Percentiles rank a stretch among this genome's conserved stretches.
Conservation (phyloP, 2,113 vertebrate genomes). For the Hylia prasina region DNA sequence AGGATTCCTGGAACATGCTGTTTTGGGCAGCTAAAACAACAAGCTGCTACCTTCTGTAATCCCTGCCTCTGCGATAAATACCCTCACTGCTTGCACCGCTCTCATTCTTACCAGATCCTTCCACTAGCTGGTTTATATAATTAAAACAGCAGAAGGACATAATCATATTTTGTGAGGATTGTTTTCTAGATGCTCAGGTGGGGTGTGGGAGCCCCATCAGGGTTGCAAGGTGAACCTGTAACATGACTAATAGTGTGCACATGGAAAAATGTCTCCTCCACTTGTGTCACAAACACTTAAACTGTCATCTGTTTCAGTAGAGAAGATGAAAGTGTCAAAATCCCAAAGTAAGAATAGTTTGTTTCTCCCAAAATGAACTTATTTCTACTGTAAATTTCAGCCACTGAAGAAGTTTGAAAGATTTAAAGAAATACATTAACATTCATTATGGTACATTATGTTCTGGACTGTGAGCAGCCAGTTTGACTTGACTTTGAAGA, state of each 20-base stretch:
- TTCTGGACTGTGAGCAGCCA: background rate
- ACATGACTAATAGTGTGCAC: background rate
- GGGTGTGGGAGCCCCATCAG: background rate
- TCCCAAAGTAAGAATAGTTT: background rate
- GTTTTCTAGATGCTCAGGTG: background rate
- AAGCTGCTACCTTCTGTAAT: background rate
- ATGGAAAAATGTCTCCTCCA: background rate
- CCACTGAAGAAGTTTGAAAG: background rate
- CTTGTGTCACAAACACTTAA: background rate
- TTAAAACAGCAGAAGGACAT: background rate
- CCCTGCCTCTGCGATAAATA: background rate
- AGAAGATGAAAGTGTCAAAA: background rate
- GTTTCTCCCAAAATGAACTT: background rate
- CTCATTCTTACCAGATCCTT: background rate
- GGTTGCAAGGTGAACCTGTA: background rate
- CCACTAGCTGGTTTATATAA: background rate
- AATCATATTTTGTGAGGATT: background rate
- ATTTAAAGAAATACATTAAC: background rate
- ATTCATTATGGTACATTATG: background rate
- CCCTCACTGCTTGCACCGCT: background rate
- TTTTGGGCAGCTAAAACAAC: background rate
- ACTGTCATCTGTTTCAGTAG: background rate
- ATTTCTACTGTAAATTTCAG: background rate
- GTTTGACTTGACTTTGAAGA: background rate
- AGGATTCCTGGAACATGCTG: background rate